A percentile compares a stretch with the other conserved stretches of the same genome.
These are phyloP conservation scores for Acyrthosiphon pisum DNA, from an alignment of 1,140 invertebrate species.

Conservation along the genomic window DNA sequence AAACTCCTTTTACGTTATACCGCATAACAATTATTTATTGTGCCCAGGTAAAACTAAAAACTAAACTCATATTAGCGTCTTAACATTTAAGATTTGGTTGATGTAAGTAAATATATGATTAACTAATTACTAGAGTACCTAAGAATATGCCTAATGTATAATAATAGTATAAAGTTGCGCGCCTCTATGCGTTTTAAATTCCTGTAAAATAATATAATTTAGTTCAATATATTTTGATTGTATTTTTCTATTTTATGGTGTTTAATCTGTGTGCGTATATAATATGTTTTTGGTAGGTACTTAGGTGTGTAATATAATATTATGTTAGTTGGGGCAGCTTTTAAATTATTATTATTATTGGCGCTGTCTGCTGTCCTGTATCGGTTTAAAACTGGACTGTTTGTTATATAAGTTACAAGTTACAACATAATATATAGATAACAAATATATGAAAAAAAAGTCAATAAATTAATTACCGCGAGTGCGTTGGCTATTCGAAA, in stretches of 20 bases:
- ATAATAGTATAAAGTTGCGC: not conserved
- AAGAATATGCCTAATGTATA: not conserved
- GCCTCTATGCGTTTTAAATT: not conserved
- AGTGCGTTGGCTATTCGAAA: not conserved
- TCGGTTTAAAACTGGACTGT: not conserved
- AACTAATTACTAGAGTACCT: no score
- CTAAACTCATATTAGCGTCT: not conserved
- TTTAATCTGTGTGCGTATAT: not conserved
- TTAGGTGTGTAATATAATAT: not conserved
- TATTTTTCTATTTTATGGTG: not conserved
- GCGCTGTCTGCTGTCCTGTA: not conserved
- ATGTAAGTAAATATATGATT: no score
- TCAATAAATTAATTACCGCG: slow-evolving; percentile 32
- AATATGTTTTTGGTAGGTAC: not conserved
- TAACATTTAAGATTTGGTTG: not conserved
- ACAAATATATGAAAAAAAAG: not conserved
- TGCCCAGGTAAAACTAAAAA: not conserved
- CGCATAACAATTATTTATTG: not conserved
- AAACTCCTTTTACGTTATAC: not conserved
- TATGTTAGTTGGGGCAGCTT: not conserved
- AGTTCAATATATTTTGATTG: not conserved
- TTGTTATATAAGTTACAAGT: not conserved
- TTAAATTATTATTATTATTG: not conserved
- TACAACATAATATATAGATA: not conserved
- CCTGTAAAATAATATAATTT: not conserved